Conservation (phyloP, 53 echinoderm and acorn worm species). For the Hippasteria phrygiana region DNA sequence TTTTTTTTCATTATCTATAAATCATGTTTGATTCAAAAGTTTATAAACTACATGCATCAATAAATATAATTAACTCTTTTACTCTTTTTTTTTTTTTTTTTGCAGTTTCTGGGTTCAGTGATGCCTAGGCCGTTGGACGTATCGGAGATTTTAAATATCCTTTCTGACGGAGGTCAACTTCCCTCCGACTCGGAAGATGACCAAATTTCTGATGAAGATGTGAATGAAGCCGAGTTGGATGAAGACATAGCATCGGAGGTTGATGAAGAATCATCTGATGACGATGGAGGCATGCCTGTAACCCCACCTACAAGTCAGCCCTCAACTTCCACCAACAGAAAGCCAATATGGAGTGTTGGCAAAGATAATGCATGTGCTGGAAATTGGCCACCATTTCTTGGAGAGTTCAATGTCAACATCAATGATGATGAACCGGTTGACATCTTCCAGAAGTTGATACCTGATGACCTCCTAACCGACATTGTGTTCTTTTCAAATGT, state of each 20-base stretch:
- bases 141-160: too few relatives aligned
- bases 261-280: not conserved
- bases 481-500: slow-evolving; percentile 8
- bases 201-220: not conserved
- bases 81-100: too few relatives aligned
- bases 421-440: slow-evolving; percentile 29
- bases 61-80: too few relatives aligned
- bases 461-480: slow-evolving; percentile 9
- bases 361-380: not conserved
- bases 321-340: not conserved
- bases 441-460: slow-evolving; percentile 12
- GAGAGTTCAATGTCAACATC: slow-evolving; percentile 13
- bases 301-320: not conserved
- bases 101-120: too few relatives aligned
- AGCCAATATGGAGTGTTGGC: slow-evolving; percentile 24
- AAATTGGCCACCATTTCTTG: slow-evolving; percentile 25
- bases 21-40: too few relatives aligned
- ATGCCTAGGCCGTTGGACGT: too few relatives aligned
- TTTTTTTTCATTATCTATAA: too few relatives aligned
- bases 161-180: slow-evolving; percentile 7
- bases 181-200: slow-evolving; percentile 11
- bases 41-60: too few relatives aligned
- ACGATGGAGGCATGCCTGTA: not conserved
- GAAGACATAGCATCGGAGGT: not conserved
- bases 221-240: not conserved